A percentile compares a stretch with the other conserved stretches of the same genome.
These are phyloP conservation scores for Prinia subflava DNA, from an alignment of 2,113 vertebrate genomes.

Conservation along the genomic window DNA sequence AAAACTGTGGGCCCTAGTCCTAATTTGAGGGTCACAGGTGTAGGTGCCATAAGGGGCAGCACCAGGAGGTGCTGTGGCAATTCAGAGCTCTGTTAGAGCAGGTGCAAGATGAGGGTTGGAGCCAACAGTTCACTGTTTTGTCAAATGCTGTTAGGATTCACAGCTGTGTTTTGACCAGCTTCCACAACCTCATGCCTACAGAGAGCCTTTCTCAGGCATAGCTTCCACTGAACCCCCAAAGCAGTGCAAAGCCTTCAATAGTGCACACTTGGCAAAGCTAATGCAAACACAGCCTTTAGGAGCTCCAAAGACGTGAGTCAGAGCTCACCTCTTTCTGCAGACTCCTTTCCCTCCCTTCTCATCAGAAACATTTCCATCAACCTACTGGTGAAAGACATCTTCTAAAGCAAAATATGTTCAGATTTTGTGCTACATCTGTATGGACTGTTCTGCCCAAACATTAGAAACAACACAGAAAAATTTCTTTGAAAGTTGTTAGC, in stretches of 20 bases:
- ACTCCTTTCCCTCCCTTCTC: neutral
- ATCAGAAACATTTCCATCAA: neutral
- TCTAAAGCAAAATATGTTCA: neutral
- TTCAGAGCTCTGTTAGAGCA: neutral
- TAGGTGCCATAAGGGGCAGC: neutral
- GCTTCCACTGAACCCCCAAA: neutral
- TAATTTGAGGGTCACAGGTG: neutral
- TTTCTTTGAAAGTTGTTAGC: neutral
- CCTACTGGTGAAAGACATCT: neutral
- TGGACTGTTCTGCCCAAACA: neutral
- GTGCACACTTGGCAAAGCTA: neutral
- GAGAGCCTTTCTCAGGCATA: neutral
- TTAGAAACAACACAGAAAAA: neutral
- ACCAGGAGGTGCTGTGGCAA: neutral
- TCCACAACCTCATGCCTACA: neutral
- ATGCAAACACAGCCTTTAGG: neutral
- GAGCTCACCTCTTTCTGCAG: neutral
- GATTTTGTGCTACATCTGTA: neutral
- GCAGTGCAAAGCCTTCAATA: neutral
- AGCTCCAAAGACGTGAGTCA: neutral
- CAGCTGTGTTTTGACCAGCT: conserved; percentile 20
- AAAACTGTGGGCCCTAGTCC: neutral
- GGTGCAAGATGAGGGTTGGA: neutral
- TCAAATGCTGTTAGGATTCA: neutral
- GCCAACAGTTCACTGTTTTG: neutral